These are phyloP conservation scores for Brachyopa scutellaris DNA, from an alignment of 2,888 invertebrate species.

Conservation along the genomic window DNA sequence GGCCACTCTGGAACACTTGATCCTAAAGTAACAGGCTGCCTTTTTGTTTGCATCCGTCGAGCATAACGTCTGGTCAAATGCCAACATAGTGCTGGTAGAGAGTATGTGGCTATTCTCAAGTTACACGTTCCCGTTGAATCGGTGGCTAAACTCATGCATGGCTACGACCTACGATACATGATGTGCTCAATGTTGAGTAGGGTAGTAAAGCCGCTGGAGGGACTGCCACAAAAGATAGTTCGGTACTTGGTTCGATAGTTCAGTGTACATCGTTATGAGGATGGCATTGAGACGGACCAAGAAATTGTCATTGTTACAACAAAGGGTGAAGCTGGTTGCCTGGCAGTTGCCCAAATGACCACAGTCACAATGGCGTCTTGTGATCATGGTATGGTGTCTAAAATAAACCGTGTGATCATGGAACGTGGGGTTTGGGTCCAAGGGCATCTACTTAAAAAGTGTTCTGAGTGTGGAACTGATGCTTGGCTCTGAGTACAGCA, in stretches of 20 bases:
- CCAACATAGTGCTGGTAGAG: slow-evolving; percentile 99
- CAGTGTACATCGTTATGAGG: slow-evolving; percentile 97
- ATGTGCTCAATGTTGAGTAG: slow-evolving; percentile 95
- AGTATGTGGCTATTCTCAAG: slow-evolving; percentile 98
- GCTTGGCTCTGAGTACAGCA: slow-evolving; percentile 23
- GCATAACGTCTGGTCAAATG: slow-evolving; percentile 98
- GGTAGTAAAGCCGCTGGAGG: slow-evolving; percentile 96
- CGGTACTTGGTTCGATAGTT: slow-evolving; percentile 98
- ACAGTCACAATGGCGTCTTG: slow-evolving; percentile 98
- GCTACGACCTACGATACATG: slow-evolving; percentile 98
- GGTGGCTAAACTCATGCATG: slow-evolving; percentile 84
- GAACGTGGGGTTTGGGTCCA: slow-evolving; percentile 99
- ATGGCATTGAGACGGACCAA: slow-evolving; percentile 97
- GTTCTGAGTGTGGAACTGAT: slow-evolving; percentile 1
- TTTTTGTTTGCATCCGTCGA: slow-evolving; percentile 98
- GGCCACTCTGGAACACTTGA: slow-evolving; percentile 99
- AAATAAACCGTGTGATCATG: slow-evolving; percentile 99
- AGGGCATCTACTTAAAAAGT: slow-evolving; percentile 85
- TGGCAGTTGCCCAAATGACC: slow-evolving; percentile 98
- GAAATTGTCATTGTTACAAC: slow-evolving; percentile 99
- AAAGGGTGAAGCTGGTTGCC: slow-evolving; percentile 96
- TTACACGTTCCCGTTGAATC: slow-evolving; percentile 94
- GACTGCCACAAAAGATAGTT: slow-evolving; percentile 97
- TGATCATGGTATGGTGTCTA: slow-evolving; percentile 98
- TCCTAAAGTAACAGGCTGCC: slow-evolving; percentile 96